Conservation (phyloP, 2,113 vertebrate species). For the Thalassarche chlororhynchos region DNA sequence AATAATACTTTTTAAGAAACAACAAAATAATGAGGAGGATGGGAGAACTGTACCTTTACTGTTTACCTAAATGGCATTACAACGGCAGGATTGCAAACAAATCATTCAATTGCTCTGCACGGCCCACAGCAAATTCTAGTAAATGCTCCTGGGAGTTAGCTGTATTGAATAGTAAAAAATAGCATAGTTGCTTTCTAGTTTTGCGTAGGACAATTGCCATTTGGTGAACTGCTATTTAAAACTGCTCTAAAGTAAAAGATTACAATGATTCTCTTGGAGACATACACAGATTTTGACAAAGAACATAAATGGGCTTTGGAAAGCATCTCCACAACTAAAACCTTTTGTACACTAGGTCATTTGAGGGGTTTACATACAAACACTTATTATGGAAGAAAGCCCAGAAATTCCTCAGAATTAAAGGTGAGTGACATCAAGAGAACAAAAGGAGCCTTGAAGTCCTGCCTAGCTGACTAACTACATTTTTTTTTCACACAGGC, state of each 20-base stretch:
- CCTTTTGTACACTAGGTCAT: neutral
- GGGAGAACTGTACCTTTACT: neutral
- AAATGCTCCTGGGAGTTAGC: neutral
- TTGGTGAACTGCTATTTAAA: conserved; percentile 22
- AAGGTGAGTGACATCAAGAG: conserved; percentile 48
- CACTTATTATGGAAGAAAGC: conserved; percentile 40
- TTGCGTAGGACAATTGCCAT: neutral
- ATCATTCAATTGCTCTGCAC: neutral
- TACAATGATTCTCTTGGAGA: conserved; percentile 23
- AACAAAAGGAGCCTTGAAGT: conserved; percentile 48
- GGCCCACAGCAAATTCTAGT: neutral
- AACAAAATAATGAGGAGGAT: neutral
- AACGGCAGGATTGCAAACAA: neutral
- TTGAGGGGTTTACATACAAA: conserved; percentile 26
- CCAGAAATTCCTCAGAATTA: conserved; percentile 56
- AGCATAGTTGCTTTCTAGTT: conserved; percentile 2
- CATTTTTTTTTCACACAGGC: neutral
- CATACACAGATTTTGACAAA: neutral
- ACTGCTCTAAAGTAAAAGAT: neutral
- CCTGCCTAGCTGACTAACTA: conserved; percentile 10
- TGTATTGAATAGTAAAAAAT: conserved; percentile 20
- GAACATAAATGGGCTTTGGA: conserved; percentile 15
- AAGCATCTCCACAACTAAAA: conserved; percentile 14
- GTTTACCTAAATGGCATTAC: neutral
- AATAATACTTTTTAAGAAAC: neutral